Percentiles rank a stretch among this genome's conserved stretches.
Conservation (phyloP, 2,888 invertebrate genomes). For the Imbricaverruca yamaguchii region DNA sequence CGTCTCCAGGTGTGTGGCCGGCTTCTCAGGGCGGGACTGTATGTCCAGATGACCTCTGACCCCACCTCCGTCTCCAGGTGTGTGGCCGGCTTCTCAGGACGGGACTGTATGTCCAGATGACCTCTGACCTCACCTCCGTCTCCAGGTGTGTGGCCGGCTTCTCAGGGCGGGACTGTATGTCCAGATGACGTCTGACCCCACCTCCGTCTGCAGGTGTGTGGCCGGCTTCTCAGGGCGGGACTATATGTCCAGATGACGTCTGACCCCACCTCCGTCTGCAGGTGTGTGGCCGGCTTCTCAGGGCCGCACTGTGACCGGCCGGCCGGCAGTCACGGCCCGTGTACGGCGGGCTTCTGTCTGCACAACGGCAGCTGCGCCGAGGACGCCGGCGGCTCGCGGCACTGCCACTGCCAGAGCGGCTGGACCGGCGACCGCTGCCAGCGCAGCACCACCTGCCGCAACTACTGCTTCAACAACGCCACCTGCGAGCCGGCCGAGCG, state of each 20-base stretch:
- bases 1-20: no score
- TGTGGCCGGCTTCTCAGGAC: no score
- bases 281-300: constrained; percentile 26
- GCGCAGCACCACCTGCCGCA: constrained; percentile 44
- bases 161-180: no score
- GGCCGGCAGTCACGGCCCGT: constrained; percentile 46
- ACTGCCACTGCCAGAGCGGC: constrained; percentile 46
- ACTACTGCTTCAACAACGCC: constrained; percentile 50
- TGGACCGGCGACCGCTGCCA: constrained; percentile 53
- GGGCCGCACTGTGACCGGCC: constrained; percentile 23
- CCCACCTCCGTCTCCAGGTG: no score
- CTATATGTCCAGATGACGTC: neutral
- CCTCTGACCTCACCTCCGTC: neutral
- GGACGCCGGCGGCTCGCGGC: constrained; percentile 19
- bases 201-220: no score
- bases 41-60: no score
- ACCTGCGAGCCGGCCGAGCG: constrained; percentile 45
- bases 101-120: no score
- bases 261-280: constrained; percentile 3
- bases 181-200: no score
- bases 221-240: no score
- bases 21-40: no score
- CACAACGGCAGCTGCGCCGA: constrained; percentile 54
- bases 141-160: neutral
- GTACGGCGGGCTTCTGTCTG: constrained; percentile 47